phyloP scores from a whole-genome alignment of 2,888 invertebrate genomes.

The Heliconius erato region DNA sequence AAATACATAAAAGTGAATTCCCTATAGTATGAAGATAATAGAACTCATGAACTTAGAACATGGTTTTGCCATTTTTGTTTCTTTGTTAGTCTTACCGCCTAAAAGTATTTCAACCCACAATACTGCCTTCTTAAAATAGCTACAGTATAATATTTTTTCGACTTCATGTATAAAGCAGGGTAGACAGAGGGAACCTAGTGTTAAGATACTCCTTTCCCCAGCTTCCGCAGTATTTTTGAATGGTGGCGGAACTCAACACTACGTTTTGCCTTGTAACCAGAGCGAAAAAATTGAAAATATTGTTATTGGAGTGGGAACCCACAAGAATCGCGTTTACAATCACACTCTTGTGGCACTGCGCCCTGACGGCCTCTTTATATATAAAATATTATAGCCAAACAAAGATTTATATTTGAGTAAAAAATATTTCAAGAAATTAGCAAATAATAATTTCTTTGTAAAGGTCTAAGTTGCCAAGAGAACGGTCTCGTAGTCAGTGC shows the following conservation, averaged over 20 bases:
- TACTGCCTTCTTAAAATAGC: not conserved
- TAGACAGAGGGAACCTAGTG: not conserved
- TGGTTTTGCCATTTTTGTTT: not conserved
- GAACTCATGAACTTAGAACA: not conserved
- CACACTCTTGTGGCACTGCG: too few species aligned
- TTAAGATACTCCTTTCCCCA: not conserved
- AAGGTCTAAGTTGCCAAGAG: not conserved
- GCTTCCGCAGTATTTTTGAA: not conserved
- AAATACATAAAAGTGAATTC: too few species aligned
- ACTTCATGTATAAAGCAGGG: not conserved
- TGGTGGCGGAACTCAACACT: not conserved
- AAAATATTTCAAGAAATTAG: not conserved
- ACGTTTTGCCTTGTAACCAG: not conserved
- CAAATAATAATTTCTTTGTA: not conserved
- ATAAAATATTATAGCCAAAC: not conserved
- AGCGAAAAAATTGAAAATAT: not conserved
- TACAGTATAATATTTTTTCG: not conserved
- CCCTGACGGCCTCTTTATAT: not conserved
- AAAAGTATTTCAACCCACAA: not conserved
- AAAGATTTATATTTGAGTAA: not conserved
- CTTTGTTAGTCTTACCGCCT: not conserved
- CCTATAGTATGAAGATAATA: not conserved
- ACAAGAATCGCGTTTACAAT: not conserved
- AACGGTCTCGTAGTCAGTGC: conserved; percentile 65
- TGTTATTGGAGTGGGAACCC: not conserved